phyloP scores from a whole-genome alignment of 1,140 invertebrate genomes.

The Bombus sylvicola region DNA sequence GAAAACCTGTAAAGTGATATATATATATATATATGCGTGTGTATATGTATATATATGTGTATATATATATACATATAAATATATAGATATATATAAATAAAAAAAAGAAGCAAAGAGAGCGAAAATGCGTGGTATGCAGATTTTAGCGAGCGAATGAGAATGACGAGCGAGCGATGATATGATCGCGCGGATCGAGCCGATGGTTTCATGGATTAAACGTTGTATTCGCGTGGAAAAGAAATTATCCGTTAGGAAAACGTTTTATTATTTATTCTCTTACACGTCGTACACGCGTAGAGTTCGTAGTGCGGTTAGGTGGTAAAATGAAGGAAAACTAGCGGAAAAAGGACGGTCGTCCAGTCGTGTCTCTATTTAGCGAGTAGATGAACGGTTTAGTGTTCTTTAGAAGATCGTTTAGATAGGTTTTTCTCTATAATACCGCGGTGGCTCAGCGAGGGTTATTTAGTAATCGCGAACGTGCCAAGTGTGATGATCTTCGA shows the following conservation, averaged over 20 bases:
- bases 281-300: slow-evolving; percentile 72
- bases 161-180: slow-evolving; percentile 38
- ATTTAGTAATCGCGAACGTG: slow-evolving; percentile 69
- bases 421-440: slow-evolving; percentile 73
- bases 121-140: background rate
- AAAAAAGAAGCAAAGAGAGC: background rate
- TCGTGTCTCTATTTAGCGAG: slow-evolving; percentile 77
- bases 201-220: background rate
- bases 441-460: slow-evolving; percentile 76
- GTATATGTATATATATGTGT: background rate
- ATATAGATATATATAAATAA: background rate
- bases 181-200: slow-evolving; percentile 17
- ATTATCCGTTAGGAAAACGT: slow-evolving; percentile 68
- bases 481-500: slow-evolving; percentile 74
- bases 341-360: slow-evolving; percentile 68
- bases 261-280: slow-evolving; percentile 82
- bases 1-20: slow-evolving; percentile 40
- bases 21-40: slow-evolving; percentile 28
- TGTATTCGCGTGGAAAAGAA: slow-evolving; percentile 47
- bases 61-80: slow-evolving; percentile 45
- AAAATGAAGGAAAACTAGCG: slow-evolving; percentile 55
- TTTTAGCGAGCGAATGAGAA: slow-evolving; percentile 26
- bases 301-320: slow-evolving; percentile 69
- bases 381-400: slow-evolving; percentile 78
- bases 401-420: slow-evolving; percentile 79